These are phyloP conservation scores for Anguilla rostrata DNA, from an alignment of 2,113 vertebrate genomes.

Conservation along the genomic window DNA sequence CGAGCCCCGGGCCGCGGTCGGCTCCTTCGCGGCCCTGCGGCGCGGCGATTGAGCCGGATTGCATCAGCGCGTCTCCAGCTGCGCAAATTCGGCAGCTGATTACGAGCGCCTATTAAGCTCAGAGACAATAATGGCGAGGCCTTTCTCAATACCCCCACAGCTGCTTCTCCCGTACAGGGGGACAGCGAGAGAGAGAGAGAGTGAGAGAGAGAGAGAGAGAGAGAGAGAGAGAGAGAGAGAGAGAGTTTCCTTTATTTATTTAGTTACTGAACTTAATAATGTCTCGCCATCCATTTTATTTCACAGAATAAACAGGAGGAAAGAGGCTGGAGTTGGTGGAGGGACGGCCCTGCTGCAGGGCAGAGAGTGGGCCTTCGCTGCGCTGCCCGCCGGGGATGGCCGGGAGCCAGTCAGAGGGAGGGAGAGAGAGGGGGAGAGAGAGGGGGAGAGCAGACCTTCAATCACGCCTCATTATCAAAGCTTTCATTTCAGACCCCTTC, in stretches of 20 bases:
- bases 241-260: neutral
- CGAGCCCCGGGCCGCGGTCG: no score
- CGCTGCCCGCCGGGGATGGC: slow-evolving; percentile 39
- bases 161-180: neutral
- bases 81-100: neutral
- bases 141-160: neutral
- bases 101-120: neutral
- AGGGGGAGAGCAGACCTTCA: neutral
- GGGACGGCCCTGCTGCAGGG: no score
- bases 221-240: neutral
- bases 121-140: neutral
- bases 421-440: neutral
- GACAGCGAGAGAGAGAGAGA: neutral
- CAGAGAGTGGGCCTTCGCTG: neutral
- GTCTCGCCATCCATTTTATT: neutral
- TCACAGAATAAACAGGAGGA: neutral
- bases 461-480: neutral
- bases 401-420: neutral
- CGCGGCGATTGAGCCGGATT: neutral
- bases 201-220: neutral
- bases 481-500: neutral
- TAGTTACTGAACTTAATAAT: neutral
- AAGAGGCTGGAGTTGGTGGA: neutral
- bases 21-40: no score
- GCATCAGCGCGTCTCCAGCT: neutral